Evolutionary conservation across 1,140 invertebrate genomes (phyloP).

Genomic region (Drosophila erecta): DNA sequence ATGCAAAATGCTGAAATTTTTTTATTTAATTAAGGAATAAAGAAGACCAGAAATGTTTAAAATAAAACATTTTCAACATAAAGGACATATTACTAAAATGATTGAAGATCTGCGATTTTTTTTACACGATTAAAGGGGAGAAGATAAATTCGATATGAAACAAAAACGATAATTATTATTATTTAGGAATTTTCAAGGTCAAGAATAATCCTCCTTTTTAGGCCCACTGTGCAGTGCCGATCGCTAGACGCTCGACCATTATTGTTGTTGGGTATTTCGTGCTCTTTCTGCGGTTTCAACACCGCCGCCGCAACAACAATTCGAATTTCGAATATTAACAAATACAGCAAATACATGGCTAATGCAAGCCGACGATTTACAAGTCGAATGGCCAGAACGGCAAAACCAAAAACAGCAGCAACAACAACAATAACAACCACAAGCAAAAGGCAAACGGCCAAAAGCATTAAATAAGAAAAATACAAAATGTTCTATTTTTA

Average conservation of each 20-base stretch:
- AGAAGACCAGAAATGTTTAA: no score
- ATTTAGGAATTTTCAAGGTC: constrained; percentile 8
- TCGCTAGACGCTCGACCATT: constrained; percentile 21
- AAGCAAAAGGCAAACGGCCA: constrained; percentile 39
- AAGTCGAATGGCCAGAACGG: constrained; percentile 63
- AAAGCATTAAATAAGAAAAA: constrained; percentile 81
- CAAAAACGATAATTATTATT: no score
- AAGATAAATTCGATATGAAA: no score
- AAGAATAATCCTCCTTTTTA: not conserved
- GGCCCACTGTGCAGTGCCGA: constrained; percentile 24
- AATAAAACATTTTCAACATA: no score
- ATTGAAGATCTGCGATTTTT: no score
- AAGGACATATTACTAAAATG: no score
- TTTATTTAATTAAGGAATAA: no score
- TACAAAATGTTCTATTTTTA: constrained; percentile 80
- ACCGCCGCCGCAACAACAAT: constrained; percentile 59
- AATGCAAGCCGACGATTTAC: constrained; percentile 84
- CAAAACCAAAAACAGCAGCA: constrained; percentile 12
- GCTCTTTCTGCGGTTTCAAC: constrained; percentile 64
- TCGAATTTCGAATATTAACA: constrained; percentile 82
- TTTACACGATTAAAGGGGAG: no score
- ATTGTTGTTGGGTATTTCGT: constrained; percentile 57
- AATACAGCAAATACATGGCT: constrained; percentile 70
- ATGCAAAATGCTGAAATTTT: no score
- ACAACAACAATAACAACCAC: constrained; percentile 27